Base-by-base conservation (phyloP, 2,888 invertebrate genomes). In the Catocala sponsa region DNA sequence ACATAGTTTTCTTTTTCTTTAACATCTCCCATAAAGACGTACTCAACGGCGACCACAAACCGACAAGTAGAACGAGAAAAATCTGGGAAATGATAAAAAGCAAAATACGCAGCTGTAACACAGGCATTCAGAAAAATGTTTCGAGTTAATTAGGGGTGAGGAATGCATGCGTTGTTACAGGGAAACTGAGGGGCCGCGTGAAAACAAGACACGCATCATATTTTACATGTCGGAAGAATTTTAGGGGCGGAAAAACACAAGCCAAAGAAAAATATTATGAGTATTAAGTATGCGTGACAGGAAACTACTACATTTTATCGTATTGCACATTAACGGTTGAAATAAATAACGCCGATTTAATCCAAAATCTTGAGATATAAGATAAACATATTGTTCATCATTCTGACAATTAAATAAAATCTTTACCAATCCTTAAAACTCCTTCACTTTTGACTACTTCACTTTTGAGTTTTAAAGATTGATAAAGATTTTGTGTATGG, bases 131-230 rank as follows among this genome's bases (percentile, higher is more conserved):
- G 46, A 63, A 72, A 75, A 63, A 67, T 65, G 65, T 54, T 52
- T 52, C 25, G 25, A 54, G 70, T 67, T 75, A 72, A 74, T 74
- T 74, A 72, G 60, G 64, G 55, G 57, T 51, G 56, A 63, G 48
- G 70, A 59, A 75, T 66, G 54, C 48, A 59, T 56, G 59, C 55
- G 49, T 71, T 49, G 46, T 12, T 38, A 46, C 52, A 13, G 25
- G 48, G 38, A 60, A 59, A 59, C 47, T 50, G 58, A 50, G 65
- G 70, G 75, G 47, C 0, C 60, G 76, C 47, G 65, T 62, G 55
- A 74, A 65, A 63, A 66, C 13, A 53, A 64, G 49, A 68, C 56
- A 47, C 59, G 56, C 25, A 4, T 68, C 32, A 65, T 68, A 44
- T 55, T 46, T 51, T 41, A 50, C 25, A 46, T 12, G 44, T 38